phyloP scores from a whole-genome alignment of 2,113 vertebrate genomes.

The Phaethon lepturus region DNA sequence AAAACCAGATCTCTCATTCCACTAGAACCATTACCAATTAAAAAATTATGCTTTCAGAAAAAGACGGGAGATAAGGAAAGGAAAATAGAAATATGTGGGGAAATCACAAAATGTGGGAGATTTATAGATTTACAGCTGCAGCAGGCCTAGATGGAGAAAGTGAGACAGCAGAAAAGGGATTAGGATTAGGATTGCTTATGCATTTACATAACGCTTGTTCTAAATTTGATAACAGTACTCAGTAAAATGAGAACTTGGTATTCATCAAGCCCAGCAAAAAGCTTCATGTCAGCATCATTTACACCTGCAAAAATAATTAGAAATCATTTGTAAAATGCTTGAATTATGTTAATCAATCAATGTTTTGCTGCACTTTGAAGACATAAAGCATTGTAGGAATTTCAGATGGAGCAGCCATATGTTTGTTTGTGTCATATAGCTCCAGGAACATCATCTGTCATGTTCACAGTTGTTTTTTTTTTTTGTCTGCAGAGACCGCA shows the following conservation, averaged over 20 bases:
- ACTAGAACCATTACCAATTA: neutral
- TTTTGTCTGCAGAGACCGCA: neutral
- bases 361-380: conserved; percentile 31
- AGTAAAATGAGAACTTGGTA: conserved; percentile 45
- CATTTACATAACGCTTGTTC: conserved; percentile 32
- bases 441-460: conserved; percentile 28
- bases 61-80: neutral
- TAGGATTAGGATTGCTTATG: conserved; percentile 50
- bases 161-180: conserved; percentile 53
- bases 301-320: conserved; percentile 30
- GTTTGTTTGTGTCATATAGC: conserved; percentile 15
- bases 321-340: conserved; percentile 20
- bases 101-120: conserved; percentile 47
- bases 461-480: neutral
- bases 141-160: conserved; percentile 35
- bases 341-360: conserved; percentile 41
- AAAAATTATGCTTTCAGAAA: neutral
- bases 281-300: neutral
- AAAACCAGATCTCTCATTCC: neutral
- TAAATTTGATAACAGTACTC: conserved; percentile 56
- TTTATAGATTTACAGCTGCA: conserved; percentile 48
- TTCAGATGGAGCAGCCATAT: neutral
- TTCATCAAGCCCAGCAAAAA: neutral
- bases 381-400: neutral
- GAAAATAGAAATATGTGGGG: neutral